These are phyloP conservation scores for Anhinga anhinga DNA, from an alignment of 2,113 vertebrate genomes.

Conservation along the genomic window DNA sequence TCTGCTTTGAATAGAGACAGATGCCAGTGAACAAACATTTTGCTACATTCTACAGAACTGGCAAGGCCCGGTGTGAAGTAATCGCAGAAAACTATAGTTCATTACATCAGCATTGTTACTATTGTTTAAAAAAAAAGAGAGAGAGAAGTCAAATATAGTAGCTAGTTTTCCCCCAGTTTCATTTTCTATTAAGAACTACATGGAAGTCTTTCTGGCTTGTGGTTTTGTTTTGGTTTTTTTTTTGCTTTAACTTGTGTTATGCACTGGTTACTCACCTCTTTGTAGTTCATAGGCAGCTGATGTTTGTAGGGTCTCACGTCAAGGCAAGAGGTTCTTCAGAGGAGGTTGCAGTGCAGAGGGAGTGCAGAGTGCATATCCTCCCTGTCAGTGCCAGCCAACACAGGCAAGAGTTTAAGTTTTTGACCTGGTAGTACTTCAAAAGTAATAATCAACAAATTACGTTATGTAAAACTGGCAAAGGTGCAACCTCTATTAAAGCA, in stretches of 20 bases:
- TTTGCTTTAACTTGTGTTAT: neutral
- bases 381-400: neutral
- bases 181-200: neutral
- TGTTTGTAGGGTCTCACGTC: neutral
- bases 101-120: neutral
- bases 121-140: neutral
- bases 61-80: neutral
- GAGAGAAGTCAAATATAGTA: neutral
- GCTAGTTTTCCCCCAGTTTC: neutral
- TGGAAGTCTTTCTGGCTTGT: neutral
- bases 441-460: neutral
- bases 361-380: neutral
- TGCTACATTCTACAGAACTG: neutral
- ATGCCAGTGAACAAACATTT: neutral
- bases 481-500: neutral
- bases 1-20: neutral
- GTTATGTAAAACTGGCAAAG: neutral
- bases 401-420: neutral
- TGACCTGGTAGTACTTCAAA: neutral
- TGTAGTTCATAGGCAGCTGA: neutral
- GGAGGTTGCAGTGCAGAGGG: neutral
- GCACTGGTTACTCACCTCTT: neutral
- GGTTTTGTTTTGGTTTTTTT: too few relatives aligned
- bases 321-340: neutral
- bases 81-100: neutral